Base-by-base conservation (phyloP, 2,888 invertebrate genomes). In the Urechis unicinctus region DNA sequence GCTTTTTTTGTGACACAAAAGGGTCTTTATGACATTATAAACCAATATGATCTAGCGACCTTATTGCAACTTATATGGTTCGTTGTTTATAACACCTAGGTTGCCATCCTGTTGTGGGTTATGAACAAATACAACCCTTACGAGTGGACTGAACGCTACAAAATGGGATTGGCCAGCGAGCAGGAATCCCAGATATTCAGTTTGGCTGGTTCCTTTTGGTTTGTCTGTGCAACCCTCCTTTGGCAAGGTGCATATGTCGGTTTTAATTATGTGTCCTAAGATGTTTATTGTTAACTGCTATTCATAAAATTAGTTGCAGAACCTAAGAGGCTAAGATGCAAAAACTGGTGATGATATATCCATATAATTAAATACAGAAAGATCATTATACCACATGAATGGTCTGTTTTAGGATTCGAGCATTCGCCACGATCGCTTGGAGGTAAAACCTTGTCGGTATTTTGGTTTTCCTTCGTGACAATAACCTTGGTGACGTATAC, bases 391-490 rank as follows among this genome's bases (percentile, higher is more conserved):
- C n/a, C n/a, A n/a, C n/a, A n/a, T n/a, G n/a, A n/a, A n/a, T n/a
- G n/a, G n/a, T n/a, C n/a, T n/a, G n/a, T n/a, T 22, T 6, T 52
- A 61, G 61, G 62, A 24, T 62, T 49, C 42, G 61, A 62, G 28
- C 22, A 54, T 17, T 49, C 59, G 0, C 62, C 62, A 3, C 52
- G 62, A 3, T 56, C 59, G 17, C 21, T 54, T 13, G 54, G 57
- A 2, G 36, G 58, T 13, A 44, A 44, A 25, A 41, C 56, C 6
- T 47, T 62, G 30, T 41, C 52, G 22, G 49, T 47, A 17, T 54
- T 62, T 53, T 62, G 62, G 62, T 59, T 62, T 30, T 50, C 48
- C 6, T 62, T 62, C 29, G 61, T 62, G 22, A 59, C 62, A 22
- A 9, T 62, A 1, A 53, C 59, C 41, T 36, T 62, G 28, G 59